Base-by-base conservation (phyloP, 2,888 invertebrate species). In the Corythucha ciliata region DNA sequence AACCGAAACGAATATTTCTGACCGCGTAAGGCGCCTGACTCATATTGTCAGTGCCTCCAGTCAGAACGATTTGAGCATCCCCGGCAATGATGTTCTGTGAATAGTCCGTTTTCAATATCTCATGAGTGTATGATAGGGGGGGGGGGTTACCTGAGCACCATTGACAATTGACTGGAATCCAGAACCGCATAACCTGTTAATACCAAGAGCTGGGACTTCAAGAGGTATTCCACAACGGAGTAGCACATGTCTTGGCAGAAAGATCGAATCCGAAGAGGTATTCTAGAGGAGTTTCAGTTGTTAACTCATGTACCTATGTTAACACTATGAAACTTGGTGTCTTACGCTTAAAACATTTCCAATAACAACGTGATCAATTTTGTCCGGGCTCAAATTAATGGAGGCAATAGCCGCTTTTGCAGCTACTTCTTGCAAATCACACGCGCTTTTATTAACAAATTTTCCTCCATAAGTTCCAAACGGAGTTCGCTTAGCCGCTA, bases 21-120 rank as follows among this genome's bases (percentile, higher is more conserved):
- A 88, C 83, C 1, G 83, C 77, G 69, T 83, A 92, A 0, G 97
- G 97, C 1, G 84, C 74, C 68, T 89, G 85, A 2, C 90, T 90
- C 97, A 98, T 97, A 69, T 85, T 96, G 65, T 98, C 97, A 3
- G 83, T 79, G 0, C 97, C 96, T 40, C 94, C 96, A 21, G 92
- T 84, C 27, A 97, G 68, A 1, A 87, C 85, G 51, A 97, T 79
- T 62, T 85, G 79, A 2, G 91, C 82, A 56, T 83, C 83, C 25
- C 92, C 92, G 8, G 82, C 72, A 47, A 81, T 62, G 59, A 97
- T 94, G 65, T 93, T 94, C 84, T 88, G 32, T 41, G 10, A 37
- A 12, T 8, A 8, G 4, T 25, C 20, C 29, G 12, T 10, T 8
- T 37, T 14, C 37, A 37, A n/a, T 37, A 16, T n/a, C 37, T 37